A percentile compares a stretch with the other conserved stretches of the same genome.
Evolutionary conservation across 2,113 vertebrate species (phyloP).

Genomic region (Megalops atlanticus): DNA sequence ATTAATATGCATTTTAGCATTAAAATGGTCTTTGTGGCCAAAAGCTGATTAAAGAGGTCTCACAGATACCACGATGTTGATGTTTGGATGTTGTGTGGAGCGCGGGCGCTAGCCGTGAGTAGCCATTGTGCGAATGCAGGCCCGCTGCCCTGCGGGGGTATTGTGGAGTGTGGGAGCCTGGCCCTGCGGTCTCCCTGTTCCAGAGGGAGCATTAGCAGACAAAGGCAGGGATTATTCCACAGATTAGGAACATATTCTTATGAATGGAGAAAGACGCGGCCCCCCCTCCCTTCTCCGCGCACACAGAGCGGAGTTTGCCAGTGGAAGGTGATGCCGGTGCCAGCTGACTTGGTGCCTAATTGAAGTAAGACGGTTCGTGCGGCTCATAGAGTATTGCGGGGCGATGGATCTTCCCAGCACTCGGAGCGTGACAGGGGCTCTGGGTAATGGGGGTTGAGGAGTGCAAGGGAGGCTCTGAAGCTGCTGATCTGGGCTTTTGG

Average conservation of each 20-base stretch:
- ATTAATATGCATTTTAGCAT: too few species aligned
- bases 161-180: neutral
- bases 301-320: conserved; percentile 1
- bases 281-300: neutral
- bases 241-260: neutral
- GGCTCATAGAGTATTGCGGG: neutral
- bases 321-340: neutral
- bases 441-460: neutral
- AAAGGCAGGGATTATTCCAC: neutral
- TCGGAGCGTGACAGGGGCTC: neutral
- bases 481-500: neutral
- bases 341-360: neutral
- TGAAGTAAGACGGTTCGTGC: neutral
- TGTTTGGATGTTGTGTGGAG: neutral
- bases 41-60: neutral
- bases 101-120: neutral
- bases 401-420: neutral
- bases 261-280: neutral
- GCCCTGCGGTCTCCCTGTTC: neutral
- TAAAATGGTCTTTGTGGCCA: neutral
- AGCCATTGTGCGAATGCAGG: neutral
- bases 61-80: neutral
- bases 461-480: neutral
- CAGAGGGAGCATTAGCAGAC: neutral
- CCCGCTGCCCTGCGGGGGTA: neutral